Percentiles rank a stretch among this genome's conserved stretches.
phyloP scores from a whole-genome alignment of 2,797 vertebrate species.

The Lagodon rhomboides region DNA sequence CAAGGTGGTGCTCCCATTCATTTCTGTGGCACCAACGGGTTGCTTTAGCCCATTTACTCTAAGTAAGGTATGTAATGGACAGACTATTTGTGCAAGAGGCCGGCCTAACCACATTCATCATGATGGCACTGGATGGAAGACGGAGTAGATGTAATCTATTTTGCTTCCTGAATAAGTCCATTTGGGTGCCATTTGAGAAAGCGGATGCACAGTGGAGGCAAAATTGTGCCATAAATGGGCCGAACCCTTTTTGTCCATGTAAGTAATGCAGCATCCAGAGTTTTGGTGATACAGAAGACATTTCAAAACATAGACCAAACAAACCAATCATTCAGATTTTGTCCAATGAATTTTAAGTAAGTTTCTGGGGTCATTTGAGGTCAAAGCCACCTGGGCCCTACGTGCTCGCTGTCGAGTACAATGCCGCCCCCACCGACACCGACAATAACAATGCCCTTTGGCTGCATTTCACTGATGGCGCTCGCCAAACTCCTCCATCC shows the following conservation, averaged over 20 bases:
- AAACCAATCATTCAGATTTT: neutral
- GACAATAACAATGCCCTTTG: constrained; percentile 50
- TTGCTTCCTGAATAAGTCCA: too few species aligned
- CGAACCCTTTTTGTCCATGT: neutral
- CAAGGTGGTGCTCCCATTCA: too few species aligned
- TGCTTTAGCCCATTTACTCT: too few species aligned
- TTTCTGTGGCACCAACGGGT: too few species aligned
- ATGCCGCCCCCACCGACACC: neutral
- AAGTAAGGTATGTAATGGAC: too few species aligned
- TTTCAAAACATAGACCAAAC: neutral
- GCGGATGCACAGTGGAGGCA: too few species aligned
- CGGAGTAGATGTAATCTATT: too few species aligned
- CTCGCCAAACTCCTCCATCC: constrained; percentile 51
- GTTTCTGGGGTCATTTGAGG: constrained; percentile 38
- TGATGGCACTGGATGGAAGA: too few species aligned
- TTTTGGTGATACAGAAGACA: neutral
- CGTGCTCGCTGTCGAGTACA: constrained; percentile 26
- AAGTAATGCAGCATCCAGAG: neutral
- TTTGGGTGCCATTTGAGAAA: too few species aligned
- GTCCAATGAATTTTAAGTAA: neutral
- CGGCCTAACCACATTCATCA: too few species aligned
- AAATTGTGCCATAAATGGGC: neutral
- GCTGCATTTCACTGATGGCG: constrained; percentile 52
- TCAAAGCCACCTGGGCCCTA: constrained; percentile 31
- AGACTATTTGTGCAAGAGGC: too few species aligned